Conservation (phyloP, 2,113 vertebrate genomes). For the Suncus etruscus region DNA sequence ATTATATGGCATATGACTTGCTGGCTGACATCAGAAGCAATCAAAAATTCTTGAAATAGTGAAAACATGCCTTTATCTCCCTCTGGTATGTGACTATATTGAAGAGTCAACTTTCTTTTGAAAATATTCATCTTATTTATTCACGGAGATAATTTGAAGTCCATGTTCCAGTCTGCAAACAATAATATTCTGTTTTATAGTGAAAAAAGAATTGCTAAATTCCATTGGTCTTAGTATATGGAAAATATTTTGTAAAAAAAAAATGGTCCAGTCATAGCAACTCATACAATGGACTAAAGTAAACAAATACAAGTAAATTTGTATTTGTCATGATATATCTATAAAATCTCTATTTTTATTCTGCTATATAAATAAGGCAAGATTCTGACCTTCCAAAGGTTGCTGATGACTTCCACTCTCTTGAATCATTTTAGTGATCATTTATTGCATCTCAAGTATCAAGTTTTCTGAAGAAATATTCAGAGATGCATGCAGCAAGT, state of each 20-base stretch:
- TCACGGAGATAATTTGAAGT: not conserved
- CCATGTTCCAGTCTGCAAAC: not conserved
- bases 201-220: not conserved
- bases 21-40: too few relatives aligned
- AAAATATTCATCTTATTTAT: too few relatives aligned
- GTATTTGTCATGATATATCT: not conserved
- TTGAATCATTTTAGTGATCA: not conserved
- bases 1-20: too few relatives aligned
- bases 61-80: too few relatives aligned
- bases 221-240: not conserved
- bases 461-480: not conserved
- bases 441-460: not conserved
- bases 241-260: not conserved
- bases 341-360: not conserved
- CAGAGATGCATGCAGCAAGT: not conserved
- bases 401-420: not conserved
- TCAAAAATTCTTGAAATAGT: too few relatives aligned
- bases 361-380: not conserved
- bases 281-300: not conserved
- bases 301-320: not conserved
- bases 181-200: not conserved
- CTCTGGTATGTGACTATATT: too few relatives aligned
- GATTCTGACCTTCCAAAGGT: not conserved
- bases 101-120: too few relatives aligned
- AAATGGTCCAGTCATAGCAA: not conserved